These are phyloP conservation scores for Apolygus lucorum DNA, from an alignment of 1,140 invertebrate species.

Conservation along the genomic window DNA sequence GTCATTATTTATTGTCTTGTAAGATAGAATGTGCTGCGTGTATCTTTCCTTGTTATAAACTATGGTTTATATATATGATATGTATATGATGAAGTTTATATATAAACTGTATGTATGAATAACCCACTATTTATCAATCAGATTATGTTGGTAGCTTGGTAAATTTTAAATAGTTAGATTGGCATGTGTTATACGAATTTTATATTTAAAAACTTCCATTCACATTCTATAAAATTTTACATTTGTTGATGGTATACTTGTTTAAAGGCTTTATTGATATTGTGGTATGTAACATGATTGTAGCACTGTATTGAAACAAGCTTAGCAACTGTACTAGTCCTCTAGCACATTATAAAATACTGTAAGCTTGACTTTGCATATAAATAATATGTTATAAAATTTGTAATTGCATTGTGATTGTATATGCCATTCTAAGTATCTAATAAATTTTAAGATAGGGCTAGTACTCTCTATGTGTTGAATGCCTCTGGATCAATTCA, in stretches of 20 bases:
- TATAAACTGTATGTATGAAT: background rate
- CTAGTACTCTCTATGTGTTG: slow-evolving; percentile 18
- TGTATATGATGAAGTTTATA: background rate
- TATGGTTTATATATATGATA: background rate
- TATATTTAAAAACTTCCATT: background rate
- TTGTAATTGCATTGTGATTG: slow-evolving; percentile 12
- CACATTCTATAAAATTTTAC: background rate
- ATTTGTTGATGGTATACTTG: background rate
- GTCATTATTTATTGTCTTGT: background rate
- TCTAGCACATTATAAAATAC: slow-evolving; percentile 12
- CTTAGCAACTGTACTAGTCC: slow-evolving; percentile 20
- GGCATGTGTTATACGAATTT: background rate
- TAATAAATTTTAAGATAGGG: slow-evolving; percentile 20
- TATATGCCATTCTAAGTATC: slow-evolving; percentile 25
- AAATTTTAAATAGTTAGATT: background rate
- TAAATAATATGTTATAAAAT: slow-evolving; percentile 1
- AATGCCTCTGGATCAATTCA: slow-evolving; percentile 25
- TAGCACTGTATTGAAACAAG: slow-evolving; percentile 28
- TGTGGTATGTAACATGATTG: background rate
- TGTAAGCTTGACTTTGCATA: background rate
- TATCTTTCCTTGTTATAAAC: background rate
- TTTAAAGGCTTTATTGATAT: background rate
- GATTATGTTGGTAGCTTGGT: background rate
- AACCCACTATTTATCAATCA: background rate
- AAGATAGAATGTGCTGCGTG: background rate